A percentile compares a stretch with the other conserved stretches of the same genome.
Evolutionary conservation across 2,797 vertebrate species (phyloP).

Genomic region (Lepilemur ruficaudatus): DNA sequence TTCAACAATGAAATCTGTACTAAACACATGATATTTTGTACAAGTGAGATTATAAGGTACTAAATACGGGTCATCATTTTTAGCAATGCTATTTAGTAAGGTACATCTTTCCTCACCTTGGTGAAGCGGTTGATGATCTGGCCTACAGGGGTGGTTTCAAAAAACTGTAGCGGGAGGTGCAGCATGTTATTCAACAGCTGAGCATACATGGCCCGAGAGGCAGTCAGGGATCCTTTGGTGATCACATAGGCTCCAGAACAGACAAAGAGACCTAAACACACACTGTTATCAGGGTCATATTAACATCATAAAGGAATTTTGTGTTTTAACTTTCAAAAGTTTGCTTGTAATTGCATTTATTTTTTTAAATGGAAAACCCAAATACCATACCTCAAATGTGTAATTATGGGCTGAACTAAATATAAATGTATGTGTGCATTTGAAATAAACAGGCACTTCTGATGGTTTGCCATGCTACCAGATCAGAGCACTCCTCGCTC

Average conservation of each 20-base stretch:
- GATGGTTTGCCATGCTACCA: background rate
- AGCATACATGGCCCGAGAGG: constrained; percentile 74
- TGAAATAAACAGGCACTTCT: background rate
- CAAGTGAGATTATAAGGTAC: background rate
- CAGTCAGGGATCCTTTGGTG: constrained; percentile 74
- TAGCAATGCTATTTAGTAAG: background rate
- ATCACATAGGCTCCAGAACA: constrained; percentile 78
- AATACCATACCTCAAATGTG: background rate
- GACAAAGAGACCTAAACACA: constrained; percentile 78
- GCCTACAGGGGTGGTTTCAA: constrained; percentile 78
- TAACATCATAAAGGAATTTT: background rate
- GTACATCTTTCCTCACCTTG: constrained; percentile 72
- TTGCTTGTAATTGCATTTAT: background rate
- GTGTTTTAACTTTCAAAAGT: background rate
- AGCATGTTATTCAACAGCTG: constrained; percentile 80
- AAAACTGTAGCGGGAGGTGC: constrained; percentile 80
- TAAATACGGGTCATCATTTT: background rate
- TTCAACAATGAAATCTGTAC: background rate
- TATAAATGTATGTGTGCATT: background rate
- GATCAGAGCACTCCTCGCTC: background rate
- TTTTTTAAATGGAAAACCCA: background rate
- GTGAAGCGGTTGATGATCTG: constrained; percentile 81
- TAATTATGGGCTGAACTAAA: background rate
- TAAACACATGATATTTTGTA: background rate
- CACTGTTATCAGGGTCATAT: background rate